phyloP scores from a whole-genome alignment of 2,113 vertebrate genomes.

The Gnathonemus longibarbis region DNA sequence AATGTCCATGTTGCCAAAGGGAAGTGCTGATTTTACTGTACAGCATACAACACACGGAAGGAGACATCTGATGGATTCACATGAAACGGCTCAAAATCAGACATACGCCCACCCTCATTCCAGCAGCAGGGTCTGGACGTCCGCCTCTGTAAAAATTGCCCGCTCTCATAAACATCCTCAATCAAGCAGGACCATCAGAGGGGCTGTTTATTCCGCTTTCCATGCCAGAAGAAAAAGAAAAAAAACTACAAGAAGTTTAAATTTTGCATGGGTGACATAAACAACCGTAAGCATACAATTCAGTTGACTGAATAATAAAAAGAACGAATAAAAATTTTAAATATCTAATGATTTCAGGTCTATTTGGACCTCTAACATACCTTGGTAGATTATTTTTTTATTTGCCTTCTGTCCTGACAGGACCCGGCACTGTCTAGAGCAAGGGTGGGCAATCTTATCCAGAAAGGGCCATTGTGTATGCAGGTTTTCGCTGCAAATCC shows the following conservation, averaged over 20 bases:
- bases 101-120: slow-evolving; percentile 23
- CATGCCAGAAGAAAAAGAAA: slow-evolving; percentile 22
- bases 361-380: background rate
- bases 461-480: too few species aligned
- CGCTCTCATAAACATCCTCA: slow-evolving; percentile 62
- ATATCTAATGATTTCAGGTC: background rate
- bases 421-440: background rate
- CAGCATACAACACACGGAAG: background rate
- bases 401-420: background rate
- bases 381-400: background rate
- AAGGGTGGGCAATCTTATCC: too few species aligned
- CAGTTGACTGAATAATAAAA: background rate
- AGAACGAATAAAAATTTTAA: background rate
- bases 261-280: background rate
- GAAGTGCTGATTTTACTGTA: background rate
- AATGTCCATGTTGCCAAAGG: background rate
- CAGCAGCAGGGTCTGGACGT: slow-evolving; percentile 37
- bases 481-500: too few species aligned
- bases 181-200: slow-evolving; percentile 36
- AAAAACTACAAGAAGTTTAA: slow-evolving; percentile 7
- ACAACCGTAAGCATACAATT: background rate
- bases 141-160: slow-evolving; percentile 53
- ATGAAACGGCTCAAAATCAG: background rate
- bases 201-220: slow-evolving; percentile 42
- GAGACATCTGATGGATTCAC: background rate